Base-by-base conservation (phyloP, 2,888 invertebrate genomes). In the Lycaena phlaeas region DNA sequence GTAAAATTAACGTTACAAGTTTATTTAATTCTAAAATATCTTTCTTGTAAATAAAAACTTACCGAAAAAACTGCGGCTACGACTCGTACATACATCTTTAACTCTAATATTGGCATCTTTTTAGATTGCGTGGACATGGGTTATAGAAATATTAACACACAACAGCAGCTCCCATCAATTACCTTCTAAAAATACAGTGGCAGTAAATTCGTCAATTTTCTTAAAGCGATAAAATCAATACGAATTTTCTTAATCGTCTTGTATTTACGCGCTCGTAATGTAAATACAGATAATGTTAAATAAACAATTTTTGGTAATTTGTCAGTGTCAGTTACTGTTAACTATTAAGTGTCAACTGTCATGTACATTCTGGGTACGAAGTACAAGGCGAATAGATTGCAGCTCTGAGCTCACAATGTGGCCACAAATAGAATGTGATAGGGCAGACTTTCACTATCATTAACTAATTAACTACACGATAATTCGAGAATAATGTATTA, bases 61-160 rank as follows among this genome's bases (percentile, higher is more conserved):
- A 84, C 82, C 45, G 72, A 71, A 64, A 84, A 84, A 28, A 79
- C 75, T 27, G 68, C 72, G 12, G 78, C 81, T 4, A 79, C 76
- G 39, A 79, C 65, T 51, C 73, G 62, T 38, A 81, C 67, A 50
- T 71, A 84, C 54, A 74, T 65, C 60, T 72, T 77, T 44, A 78
- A 56, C 45, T 84, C 79, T 44, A 81, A 54, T 54, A 58, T 49
- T 34, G 79, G 75, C 76, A 79, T 78, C 50, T 61, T 69, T 60
- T 71, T 74, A 26, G 70, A 69, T 54, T 75, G 72, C 44, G 60
- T 72, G 48, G 76, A 75, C 76, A 75, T 76, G 49, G 62, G 65
- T 34, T 26, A 27, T 7, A 14, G 17, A 26, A 27, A n/a, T 14
- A 26, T 15, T 31, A 31, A n/a, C 26, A 38, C 28, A 14, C 17